Conservation (phyloP, 2,888 invertebrate genomes). For the Protonemura montana region DNA sequence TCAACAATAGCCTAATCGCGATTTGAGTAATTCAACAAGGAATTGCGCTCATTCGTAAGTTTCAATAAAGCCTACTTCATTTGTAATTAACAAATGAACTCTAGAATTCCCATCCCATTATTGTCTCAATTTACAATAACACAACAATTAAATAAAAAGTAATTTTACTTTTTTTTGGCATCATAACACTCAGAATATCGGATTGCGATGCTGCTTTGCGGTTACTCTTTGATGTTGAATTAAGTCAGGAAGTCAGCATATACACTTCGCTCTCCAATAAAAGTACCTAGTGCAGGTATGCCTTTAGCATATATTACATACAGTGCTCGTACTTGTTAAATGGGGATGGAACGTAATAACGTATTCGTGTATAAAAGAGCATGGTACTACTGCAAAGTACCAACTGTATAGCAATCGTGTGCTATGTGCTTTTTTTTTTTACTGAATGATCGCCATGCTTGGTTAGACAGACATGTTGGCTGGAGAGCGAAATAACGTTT, state of each 20-base stretch:
- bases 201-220: background rate
- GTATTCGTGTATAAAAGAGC: background rate
- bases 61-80: background rate
- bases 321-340: background rate
- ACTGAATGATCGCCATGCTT: background rate
- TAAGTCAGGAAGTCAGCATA: background rate
- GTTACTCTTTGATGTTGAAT: conserved; percentile 9
- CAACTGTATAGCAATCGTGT: background rate
- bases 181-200: background rate
- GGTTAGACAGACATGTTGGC: background rate
- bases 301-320: background rate
- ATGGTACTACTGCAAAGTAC: background rate
- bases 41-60: background rate
- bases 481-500: background rate
- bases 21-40: conserved; percentile 13
- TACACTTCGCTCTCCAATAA: background rate
- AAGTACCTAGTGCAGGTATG: background rate
- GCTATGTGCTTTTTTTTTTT: background rate
- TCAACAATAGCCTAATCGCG: conserved; percentile 9
- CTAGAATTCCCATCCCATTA: background rate
- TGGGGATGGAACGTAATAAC: background rate
- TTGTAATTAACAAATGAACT: background rate
- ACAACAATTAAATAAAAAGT: background rate
- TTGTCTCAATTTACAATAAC: background rate
- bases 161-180: background rate